These are phyloP conservation scores for Anas georgica DNA, from an alignment of 2,797 vertebrate genomes.

Conservation along the genomic window DNA sequence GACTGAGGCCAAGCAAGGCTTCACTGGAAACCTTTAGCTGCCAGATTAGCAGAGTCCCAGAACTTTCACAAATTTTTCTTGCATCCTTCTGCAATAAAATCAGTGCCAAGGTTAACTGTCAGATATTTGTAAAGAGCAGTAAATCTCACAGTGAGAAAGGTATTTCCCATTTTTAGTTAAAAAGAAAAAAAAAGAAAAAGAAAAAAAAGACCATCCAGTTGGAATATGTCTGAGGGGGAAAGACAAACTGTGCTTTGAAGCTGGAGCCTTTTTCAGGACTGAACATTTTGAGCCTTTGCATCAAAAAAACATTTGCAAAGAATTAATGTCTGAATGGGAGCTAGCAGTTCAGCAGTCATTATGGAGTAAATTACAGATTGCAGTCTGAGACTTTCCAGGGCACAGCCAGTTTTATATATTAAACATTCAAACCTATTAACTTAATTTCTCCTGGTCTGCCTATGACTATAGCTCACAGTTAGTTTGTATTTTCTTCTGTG, in stretches of 20 bases:
- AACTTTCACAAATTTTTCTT: constrained; percentile 25
- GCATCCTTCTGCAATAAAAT: constrained; percentile 13
- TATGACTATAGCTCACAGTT: background rate
- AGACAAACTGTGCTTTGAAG: constrained; percentile 21
- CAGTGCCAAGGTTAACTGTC: constrained; percentile 39
- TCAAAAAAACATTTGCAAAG: constrained; percentile 15
- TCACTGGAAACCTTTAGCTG: constrained; percentile 35
- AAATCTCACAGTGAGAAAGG: constrained; percentile 61
- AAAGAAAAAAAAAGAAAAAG: background rate
- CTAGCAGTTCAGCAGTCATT: background rate
- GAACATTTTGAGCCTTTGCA: background rate
- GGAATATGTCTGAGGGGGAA: background rate
- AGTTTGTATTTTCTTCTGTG: background rate
- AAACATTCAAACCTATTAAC: background rate
- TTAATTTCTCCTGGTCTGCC: background rate
- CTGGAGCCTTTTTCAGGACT: background rate
- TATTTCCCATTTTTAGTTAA: constrained; percentile 59
- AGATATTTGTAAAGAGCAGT: constrained; percentile 51
- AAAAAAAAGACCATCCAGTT: background rate
- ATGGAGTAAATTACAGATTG: background rate
- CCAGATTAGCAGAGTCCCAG: constrained; percentile 40
- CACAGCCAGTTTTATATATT: background rate
- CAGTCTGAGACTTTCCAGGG: background rate
- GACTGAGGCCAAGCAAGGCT: background rate
- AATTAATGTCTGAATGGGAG: constrained; percentile 17